Evolutionary conservation across 1,140 invertebrate species (phyloP), one percentile per base, ranked within the genome.

Genomic region (Diachasmimorpha longicaudata): DNA sequence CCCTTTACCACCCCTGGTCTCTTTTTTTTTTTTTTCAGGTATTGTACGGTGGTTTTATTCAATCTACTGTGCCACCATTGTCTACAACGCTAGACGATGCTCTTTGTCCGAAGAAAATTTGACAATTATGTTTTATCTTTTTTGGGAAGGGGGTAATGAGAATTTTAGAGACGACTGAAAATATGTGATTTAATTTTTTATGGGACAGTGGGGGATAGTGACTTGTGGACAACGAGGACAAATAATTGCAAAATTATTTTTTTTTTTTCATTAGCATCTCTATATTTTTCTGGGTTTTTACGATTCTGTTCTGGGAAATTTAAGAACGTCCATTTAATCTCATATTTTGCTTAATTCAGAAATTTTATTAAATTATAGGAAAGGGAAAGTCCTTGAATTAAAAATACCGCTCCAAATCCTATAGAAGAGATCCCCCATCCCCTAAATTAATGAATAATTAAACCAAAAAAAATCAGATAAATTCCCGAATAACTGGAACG

Each of bases 21-120:
- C 37, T 21, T 36, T 85, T 82, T 85, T 83, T 79, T 84, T 81
- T 82, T 86, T 85, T 63, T 63, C 58, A 25, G 66, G 63, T 66
- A 88, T 88, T 88, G 87, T 88, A 63, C 58, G 87, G 85, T 82
- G 85, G 86, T 88, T 88, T 88, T 88, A 88, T 88, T 87, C 85
- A 88, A 88, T 88, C 85, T 86, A 80, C 76, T 72, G 76, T 36
- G 81, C 81, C 86, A 87, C 87, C 88, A 81, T 81, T 31, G 80
- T 77, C 77, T 78, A 2, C 63, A 25, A 46, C 21, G 63, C 74
- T 42, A 66, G 39, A 73, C 31, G 63, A 36, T 67, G 63, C 52
- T 16, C 58, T 44, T 71, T 74, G 63, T 78, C 71, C 70, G 23
- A 78, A 74, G 67, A 76, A 78, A 78, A 78, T 76, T 76, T 71